Conservation (phyloP, 2,888 invertebrate species). For the Scotopteryx bipunctaria region DNA sequence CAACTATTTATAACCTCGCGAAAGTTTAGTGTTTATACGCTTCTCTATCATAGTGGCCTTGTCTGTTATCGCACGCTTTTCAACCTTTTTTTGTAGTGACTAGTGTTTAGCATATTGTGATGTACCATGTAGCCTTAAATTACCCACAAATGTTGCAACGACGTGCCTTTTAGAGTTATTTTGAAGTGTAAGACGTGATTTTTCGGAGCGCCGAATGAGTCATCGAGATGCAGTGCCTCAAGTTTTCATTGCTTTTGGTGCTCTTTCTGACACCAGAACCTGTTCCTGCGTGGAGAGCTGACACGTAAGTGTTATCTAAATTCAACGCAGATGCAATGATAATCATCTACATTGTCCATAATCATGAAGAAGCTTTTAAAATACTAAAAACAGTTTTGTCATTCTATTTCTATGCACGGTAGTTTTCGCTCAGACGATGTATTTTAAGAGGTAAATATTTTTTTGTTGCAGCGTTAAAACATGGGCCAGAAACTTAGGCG, state of each 20-base stretch:
- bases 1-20: slow-evolving; percentile 61
- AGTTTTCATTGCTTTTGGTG: slow-evolving; percentile 56
- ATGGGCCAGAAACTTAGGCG: slow-evolving; percentile 91
- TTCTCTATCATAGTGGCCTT: slow-evolving; percentile 70
- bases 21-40: slow-evolving; percentile 60
- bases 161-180: slow-evolving; percentile 74
- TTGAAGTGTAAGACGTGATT: slow-evolving; percentile 41
- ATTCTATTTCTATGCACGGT: too few relatives aligned
- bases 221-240: slow-evolving; percentile 65
- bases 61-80: slow-evolving; percentile 60
- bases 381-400: too few relatives aligned
- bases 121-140: slow-evolving; percentile 52
- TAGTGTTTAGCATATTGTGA: slow-evolving; percentile 42
- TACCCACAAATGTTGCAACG: slow-evolving; percentile 55
- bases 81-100: slow-evolving; percentile 52
- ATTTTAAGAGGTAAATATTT: not conserved
- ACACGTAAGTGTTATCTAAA: slow-evolving; percentile 52
- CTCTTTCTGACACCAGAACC: slow-evolving; percentile 65
- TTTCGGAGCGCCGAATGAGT: slow-evolving; percentile 54
- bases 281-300: slow-evolving; percentile 63
- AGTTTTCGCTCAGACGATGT: too few relatives aligned
- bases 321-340: not conserved
- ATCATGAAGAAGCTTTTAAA: too few relatives aligned
- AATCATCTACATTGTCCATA: too few relatives aligned
- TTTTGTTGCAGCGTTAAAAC: slow-evolving; percentile 85